Evolutionary conservation across 2,888 invertebrate species (phyloP).

Genomic region (Liposcelis brunnea): DNA sequence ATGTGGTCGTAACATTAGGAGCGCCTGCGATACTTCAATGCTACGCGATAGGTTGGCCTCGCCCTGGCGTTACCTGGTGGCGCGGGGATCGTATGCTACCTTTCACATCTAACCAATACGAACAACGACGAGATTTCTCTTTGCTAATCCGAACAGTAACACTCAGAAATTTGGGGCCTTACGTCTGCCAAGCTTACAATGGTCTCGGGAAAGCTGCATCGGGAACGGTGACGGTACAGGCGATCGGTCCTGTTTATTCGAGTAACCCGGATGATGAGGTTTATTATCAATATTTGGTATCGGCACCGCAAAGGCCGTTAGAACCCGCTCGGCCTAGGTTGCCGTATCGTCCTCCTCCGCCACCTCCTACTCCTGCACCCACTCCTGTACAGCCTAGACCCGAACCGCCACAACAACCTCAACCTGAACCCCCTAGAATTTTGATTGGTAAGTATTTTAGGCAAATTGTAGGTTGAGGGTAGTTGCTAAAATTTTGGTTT

Average conservation of each 20-base stretch:
- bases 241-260: conserved; percentile 48
- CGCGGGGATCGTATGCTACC: conserved; percentile 59
- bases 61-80: conserved; percentile 72
- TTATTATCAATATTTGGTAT: conserved; percentile 41
- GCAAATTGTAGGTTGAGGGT: conserved; percentile 11
- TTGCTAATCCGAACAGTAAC: conserved; percentile 55
- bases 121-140: conserved; percentile 54
- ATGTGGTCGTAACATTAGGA: conserved; percentile 51
- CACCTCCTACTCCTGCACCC: conserved; percentile 20
- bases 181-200: conserved; percentile 82
- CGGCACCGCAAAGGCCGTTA: conserved; percentile 29
- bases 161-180: conserved; percentile 58
- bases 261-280: conserved; percentile 34
- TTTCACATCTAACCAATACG: conserved; percentile 44
- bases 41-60: conserved; percentile 65
- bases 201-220: conserved; percentile 58
- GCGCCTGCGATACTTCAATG: conserved; percentile 55
- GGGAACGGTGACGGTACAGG: conserved; percentile 55
- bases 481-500: conserved; percentile 19
- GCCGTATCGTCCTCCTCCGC: conserved; percentile 21
- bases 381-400: conserved; percentile 19
- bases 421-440: conserved; percentile 17
- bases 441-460: conserved; percentile 16
- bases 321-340: conserved; percentile 21
- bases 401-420: conserved; percentile 19